Evolutionary conservation across 2,113 vertebrate species (phyloP), one percentile per base, ranked within the genome.

Genomic region (Lophochroa leadbeateri): DNA sequence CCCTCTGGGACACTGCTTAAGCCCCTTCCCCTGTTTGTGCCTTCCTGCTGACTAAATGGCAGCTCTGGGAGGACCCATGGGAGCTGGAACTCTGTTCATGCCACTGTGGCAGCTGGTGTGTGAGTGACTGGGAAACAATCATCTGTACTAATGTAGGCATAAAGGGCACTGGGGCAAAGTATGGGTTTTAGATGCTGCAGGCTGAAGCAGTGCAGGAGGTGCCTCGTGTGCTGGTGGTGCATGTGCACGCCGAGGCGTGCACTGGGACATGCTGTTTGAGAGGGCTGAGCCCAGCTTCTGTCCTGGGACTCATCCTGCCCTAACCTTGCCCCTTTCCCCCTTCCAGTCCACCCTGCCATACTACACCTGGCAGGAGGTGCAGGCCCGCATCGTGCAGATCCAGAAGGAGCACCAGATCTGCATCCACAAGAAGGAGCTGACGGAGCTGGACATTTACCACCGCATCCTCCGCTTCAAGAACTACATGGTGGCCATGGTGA

Each of bases 391-490:
- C 6, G 99, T 99, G 82, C 99, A 99, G 97, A 99, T 99, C 68
- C 99, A 99, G 98, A 99, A 99, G 90, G 99, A 99, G 82, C 99
- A 99, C 93, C 99, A 99, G 98, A 99, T 99, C 95, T 99, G 99
- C 94, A 99, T 99, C 96, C 99, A 99, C 94, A 99, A 99, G 97
- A 99, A 99, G 49, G 99, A 99, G 91, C 98, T 99, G 86, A 98
- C 99, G 0, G 99, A 99, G 96, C 97, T 99, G 41, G 99, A 99
- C 92, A 99, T 99, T 95, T 99, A 99, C 96, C 99, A 99, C 94
- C 98, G 99, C 91, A 99, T 99, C 93, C 98, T 99, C 80, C 99
- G 99, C 75, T 99, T 99, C 97, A 99, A 99, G 95, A 99, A 99
- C 98, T 99, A 99, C 97, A 99, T 99, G 99, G 99, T 99, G 79